phyloP scores from a whole-genome alignment of 2,888 invertebrate genomes.

The Drosophila anceps region DNA sequence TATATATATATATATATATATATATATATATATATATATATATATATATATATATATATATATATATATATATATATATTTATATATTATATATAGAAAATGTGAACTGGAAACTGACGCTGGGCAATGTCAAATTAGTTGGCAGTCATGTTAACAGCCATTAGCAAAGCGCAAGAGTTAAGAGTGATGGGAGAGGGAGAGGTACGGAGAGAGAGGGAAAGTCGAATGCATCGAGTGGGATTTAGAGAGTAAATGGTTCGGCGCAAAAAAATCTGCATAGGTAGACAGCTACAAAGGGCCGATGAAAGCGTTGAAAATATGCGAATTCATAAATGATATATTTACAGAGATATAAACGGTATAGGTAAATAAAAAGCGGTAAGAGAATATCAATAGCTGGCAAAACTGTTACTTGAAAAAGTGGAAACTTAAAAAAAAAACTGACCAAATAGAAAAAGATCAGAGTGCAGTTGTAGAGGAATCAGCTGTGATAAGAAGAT shows the following conservation, averaged over 20 bases:
- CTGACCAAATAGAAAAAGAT: too few relatives aligned
- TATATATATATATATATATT: constrained; percentile 16
- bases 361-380: background rate
- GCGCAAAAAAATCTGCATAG: background rate
- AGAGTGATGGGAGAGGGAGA: background rate
- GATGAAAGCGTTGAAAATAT: constrained; percentile 9
- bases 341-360: background rate
- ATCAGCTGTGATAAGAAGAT: too few relatives aligned
- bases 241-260: constrained; percentile 18
- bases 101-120: constrained; percentile 19
- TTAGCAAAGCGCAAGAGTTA: constrained; percentile 15
- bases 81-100: constrained; percentile 9
- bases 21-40: constrained; percentile 8
- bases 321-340: constrained; percentile 11
- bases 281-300: background rate
- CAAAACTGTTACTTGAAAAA: too few relatives aligned
- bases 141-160: constrained; percentile 52
- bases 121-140: constrained; percentile 69
- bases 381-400: background rate
- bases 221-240: background rate
- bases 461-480: too few relatives aligned
- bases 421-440: background rate
- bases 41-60: constrained; percentile 7
- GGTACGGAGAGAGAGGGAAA: background rate
- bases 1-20: constrained; percentile 19